Conservation (phyloP, 2,888 invertebrate genomes). For the Andrena dorsata region DNA sequence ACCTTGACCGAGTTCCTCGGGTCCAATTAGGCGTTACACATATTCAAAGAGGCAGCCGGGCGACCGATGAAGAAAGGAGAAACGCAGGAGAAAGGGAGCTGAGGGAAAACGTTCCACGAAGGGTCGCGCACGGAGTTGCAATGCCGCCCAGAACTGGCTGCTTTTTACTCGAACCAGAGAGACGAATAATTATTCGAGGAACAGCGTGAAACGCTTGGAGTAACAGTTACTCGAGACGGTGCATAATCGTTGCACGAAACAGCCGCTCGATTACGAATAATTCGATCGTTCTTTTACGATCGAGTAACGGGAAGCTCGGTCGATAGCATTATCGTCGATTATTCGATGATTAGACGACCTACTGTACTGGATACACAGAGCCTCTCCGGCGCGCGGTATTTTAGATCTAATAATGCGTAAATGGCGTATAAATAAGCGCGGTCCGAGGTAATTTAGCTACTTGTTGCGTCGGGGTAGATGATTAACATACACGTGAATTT, state of each 20-base stretch:
- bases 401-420: neutral
- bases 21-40: conserved; percentile 70
- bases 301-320: conserved; percentile 24
- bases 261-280: conserved; percentile 25
- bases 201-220: neutral
- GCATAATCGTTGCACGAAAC: conserved; percentile 3
- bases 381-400: neutral
- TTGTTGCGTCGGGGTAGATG: too few species aligned
- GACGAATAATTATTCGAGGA: conserved; percentile 27
- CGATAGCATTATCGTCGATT: conserved; percentile 29
- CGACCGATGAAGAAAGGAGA: conserved; percentile 22
- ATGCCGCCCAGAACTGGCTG: conserved; percentile 2
- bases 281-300: conserved; percentile 16
- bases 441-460: neutral
- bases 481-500: too few species aligned
- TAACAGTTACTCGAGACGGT: conserved; percentile 28
- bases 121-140: conserved; percentile 18
- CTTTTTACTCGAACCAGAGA: neutral
- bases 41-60: conserved; percentile 45
- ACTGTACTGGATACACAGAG: conserved; percentile 6
- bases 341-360: conserved; percentile 22
- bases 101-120: conserved; percentile 18
- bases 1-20: conserved; percentile 70
- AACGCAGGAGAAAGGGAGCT: conserved; percentile 24
- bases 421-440: neutral